phyloP scores from a whole-genome alignment of 2,888 invertebrate genomes.

The Lucinisca nassula region DNA sequence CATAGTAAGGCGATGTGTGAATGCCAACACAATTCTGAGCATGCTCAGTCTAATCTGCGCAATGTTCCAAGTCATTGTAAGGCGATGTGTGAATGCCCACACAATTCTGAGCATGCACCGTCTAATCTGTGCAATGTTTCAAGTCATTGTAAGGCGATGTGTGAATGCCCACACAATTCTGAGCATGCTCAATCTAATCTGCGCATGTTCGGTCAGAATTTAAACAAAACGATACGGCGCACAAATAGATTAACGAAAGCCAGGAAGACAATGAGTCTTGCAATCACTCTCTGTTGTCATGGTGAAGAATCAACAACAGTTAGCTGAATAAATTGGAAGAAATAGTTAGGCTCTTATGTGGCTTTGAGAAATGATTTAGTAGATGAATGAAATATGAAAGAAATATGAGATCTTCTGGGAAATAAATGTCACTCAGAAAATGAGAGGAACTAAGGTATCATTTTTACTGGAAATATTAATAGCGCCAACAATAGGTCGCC shows the following conservation, averaged over 20 bases:
- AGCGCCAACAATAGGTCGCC: neutral
- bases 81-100: too few species aligned
- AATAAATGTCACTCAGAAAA: neutral
- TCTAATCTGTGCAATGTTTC: too few species aligned
- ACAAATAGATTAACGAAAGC: neutral
- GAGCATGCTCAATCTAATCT: too few species aligned
- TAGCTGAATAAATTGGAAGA: neutral
- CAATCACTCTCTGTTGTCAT: slow-evolving; percentile 7
- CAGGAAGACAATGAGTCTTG: slow-evolving; percentile 1
- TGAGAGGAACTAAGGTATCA: neutral
- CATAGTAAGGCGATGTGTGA: too few species aligned
- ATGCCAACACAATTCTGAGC: too few species aligned
- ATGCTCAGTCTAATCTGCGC: too few species aligned
- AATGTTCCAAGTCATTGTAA: too few species aligned
- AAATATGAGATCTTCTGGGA: neutral
- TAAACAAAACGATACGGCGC: too few species aligned
- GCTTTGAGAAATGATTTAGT: slow-evolving; percentile 1
- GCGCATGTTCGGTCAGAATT: too few species aligned
- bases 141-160: too few species aligned
- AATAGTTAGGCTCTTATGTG: neutral
- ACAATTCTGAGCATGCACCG: too few species aligned
- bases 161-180: too few species aligned
- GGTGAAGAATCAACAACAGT: neutral
- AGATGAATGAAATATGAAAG: neutral
- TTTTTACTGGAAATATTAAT: neutral